phyloP scores from a whole-genome alignment of 2,797 vertebrate species.

The Acanthornis magna region DNA sequence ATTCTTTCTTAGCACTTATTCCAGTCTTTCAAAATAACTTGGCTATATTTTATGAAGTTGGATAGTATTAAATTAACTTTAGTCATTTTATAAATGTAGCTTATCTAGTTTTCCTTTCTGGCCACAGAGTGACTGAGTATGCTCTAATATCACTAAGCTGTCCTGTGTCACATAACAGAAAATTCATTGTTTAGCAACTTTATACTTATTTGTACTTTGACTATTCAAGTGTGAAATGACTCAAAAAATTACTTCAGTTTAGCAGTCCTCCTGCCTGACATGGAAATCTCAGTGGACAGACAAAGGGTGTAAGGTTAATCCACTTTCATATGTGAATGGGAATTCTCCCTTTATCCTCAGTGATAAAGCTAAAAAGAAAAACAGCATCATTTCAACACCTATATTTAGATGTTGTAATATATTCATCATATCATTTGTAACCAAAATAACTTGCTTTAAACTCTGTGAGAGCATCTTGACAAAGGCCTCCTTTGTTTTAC shows the following conservation, averaged over 20 bases:
- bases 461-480: background rate
- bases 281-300: constrained; percentile 3
- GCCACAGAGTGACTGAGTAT: background rate
- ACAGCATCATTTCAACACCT: background rate
- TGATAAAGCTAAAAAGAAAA: background rate
- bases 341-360: background rate
- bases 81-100: constrained; percentile 9
- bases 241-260: constrained; percentile 30
- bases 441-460: background rate
- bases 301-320: constrained; percentile 36
- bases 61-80: background rate
- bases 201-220: background rate
- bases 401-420: background rate
- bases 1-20: background rate
- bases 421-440: background rate
- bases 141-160: background rate
- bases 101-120: constrained; percentile 4
- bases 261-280: background rate
- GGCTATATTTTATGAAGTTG: background rate
- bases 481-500: background rate
- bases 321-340: background rate
- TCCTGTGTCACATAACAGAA: constrained; percentile 11
- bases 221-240: background rate
- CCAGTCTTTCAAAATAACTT: background rate
- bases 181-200: constrained; percentile 43